Conservation (phyloP, 2,888 invertebrate species). For the Suillia variegata region DNA sequence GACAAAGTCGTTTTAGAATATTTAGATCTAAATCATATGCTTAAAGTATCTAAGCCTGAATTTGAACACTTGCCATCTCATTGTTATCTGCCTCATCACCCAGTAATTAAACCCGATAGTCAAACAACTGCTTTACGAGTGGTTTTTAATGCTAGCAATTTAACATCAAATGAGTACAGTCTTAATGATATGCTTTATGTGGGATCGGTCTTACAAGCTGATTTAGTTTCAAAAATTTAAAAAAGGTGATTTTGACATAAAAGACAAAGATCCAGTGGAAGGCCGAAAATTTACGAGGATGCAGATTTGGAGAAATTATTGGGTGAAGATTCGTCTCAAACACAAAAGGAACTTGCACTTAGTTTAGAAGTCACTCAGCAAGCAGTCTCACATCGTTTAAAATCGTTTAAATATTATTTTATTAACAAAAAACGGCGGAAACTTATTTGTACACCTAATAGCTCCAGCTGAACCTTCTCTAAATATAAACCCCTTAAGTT, state of each 20-base stretch:
- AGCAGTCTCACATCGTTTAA: too few species aligned
- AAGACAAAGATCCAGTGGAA: too few species aligned
- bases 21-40: constrained; percentile 33
- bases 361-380: too few species aligned
- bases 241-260: constrained; percentile 1
- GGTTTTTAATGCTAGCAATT: constrained; percentile 22
- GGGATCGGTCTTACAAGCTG: constrained; percentile 17
- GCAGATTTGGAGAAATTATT: too few species aligned
- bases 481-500: neutral
- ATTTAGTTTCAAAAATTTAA: neutral
- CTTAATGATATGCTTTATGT: constrained; percentile 13
- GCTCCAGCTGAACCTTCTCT: neutral
- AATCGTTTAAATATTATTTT: too few species aligned
- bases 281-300: too few species aligned
- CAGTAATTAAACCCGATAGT: constrained; percentile 10
- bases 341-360: too few species aligned
- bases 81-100: constrained; percentile 18
- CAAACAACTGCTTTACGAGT: constrained; percentile 14
- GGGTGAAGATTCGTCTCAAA: too few species aligned
- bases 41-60: neutral
- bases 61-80: neutral
- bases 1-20: constrained; percentile 25
- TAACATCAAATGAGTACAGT: constrained; percentile 2
- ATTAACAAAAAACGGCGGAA: too few species aligned
- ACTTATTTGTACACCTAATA: too few species aligned